phyloP scores from a whole-genome alignment of 1,140 invertebrate species.

The Ceratosolen fusciceps region DNA sequence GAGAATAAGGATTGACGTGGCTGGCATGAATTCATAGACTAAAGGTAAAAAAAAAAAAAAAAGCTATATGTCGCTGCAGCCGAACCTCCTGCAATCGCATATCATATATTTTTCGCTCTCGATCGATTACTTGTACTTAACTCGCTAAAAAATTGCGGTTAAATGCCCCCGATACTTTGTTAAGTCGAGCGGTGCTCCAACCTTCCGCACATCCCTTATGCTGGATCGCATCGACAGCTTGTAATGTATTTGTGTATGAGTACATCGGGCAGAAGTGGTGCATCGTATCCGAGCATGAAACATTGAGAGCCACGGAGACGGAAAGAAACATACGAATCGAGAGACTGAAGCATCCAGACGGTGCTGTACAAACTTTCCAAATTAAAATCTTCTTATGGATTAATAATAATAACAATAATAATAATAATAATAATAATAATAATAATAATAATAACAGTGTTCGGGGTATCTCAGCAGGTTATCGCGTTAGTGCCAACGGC shows the following conservation, averaged over 20 bases:
- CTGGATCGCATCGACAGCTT: slow-evolving; percentile 36
- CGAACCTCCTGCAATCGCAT: neutral
- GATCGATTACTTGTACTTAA: slow-evolving; percentile 7
- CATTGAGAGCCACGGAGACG: neutral
- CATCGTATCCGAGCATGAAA: no score
- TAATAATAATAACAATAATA: no score
- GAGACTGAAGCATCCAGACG: neutral
- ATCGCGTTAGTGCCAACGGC: no score
- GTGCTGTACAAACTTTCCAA: no score
- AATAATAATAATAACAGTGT: no score
- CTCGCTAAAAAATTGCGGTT: neutral
- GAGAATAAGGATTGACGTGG: neutral
- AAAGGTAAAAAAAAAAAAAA: neutral
- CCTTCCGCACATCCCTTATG: slow-evolving; percentile 4
- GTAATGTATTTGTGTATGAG: slow-evolving; percentile 36
- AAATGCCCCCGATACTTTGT: slow-evolving; percentile 21
- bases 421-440: no score
- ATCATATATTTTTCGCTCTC: slow-evolving; percentile 1
- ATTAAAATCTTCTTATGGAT: no score
- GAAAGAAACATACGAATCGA: neutral
- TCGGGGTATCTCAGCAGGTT: no score
- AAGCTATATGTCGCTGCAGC: no score
- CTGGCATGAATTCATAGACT: neutral
- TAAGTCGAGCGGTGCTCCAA: neutral
- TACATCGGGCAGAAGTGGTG: neutral